Base-by-base conservation (phyloP, 2,888 invertebrate genomes). In the Stratiomys singularior region DNA sequence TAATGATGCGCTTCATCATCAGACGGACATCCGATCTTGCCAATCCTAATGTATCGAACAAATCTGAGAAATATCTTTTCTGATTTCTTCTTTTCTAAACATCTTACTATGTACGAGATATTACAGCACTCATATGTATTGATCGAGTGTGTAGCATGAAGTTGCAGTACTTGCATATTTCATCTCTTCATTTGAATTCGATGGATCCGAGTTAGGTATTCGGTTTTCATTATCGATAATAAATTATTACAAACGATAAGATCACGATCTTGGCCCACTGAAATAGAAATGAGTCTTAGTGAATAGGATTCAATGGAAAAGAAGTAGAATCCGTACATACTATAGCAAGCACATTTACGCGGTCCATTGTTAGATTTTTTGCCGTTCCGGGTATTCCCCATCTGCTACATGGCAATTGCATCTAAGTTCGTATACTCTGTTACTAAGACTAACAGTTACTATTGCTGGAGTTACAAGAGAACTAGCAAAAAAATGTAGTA, bases 261-360 rank as follows among this genome's bases (percentile, higher is more conserved):
- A 77, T 78, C 79, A 80, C 80, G 80, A 80, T 80, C 80, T 80
- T 80, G 80, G 79, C 80, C 80, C 78, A 80, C 63, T 80, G 78
- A 74, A 69, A 76, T 78, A 78, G 69, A 69, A 69, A 69, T 69
- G 69, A 47, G 76, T 67, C 52, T 76, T 74, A n/a, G 13, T 11
- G 72, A 28, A 58, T 72, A 56, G 28, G 18, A 71, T 47, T 18
- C 28, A 56, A 30, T 56, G 18, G 30, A 46, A 69, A 66, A 66
- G 66, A 66, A 69, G 69, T 69, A 69, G 69, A 69, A 69, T 69
- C 46, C 47, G 67, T 67, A 23, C 25, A 5, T 9, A 21, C 60
- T 7, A 0, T n/a, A 52, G 52, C 15, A 18, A 18, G n/a, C n/a
- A 27, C 37, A 18, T 66, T 27, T 30, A 18, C 30, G 27, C 4